Percentiles rank a stretch among this genome's conserved stretches.
These are phyloP conservation scores for Meta bourneti DNA, from an alignment of 2,888 invertebrate genomes.

Conservation along the genomic window DNA sequence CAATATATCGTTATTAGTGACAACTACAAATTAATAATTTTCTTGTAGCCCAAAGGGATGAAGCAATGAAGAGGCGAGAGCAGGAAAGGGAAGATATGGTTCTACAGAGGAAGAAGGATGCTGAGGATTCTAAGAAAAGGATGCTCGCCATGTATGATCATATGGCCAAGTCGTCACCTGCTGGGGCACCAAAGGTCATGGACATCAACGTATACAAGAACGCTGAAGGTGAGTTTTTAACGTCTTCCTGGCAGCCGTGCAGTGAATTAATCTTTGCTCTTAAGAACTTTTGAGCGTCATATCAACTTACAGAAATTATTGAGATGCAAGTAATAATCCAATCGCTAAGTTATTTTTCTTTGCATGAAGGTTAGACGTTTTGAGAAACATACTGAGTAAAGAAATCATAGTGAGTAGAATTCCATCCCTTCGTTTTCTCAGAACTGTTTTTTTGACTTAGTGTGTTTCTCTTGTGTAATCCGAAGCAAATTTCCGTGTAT, in stretches of 20 bases:
- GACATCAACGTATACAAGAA: conserved; percentile 78
- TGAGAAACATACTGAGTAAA: no score
- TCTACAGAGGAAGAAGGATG: conserved; percentile 79
- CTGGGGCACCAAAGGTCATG: conserved; percentile 78
- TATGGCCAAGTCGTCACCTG: conserved; percentile 79
- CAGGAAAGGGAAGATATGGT: conserved; percentile 78
- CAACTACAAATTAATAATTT: neutral
- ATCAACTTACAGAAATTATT: no score
- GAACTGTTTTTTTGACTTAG: no score
- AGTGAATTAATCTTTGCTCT: neutral
- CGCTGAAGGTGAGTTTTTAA: conserved; percentile 46
- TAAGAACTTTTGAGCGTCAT: no score
- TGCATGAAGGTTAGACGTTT: no score
- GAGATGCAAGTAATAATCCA: no score
- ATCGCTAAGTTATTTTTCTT: no score
- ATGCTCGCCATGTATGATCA: conserved; percentile 80
- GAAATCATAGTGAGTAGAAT: no score
- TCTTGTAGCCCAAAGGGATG: conserved; percentile 77
- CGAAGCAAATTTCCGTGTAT: no score
- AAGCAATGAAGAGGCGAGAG: conserved; percentile 77
- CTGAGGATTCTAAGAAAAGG: conserved; percentile 80
- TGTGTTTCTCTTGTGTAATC: no score
- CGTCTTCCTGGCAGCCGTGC: neutral
- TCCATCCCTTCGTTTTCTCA: no score
- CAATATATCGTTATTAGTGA: neutral